Percentiles rank a stretch among this genome's conserved stretches.
Conservation (phyloP, 2,797 vertebrate genomes). For the Phaenicophaeus curvirostris region DNA sequence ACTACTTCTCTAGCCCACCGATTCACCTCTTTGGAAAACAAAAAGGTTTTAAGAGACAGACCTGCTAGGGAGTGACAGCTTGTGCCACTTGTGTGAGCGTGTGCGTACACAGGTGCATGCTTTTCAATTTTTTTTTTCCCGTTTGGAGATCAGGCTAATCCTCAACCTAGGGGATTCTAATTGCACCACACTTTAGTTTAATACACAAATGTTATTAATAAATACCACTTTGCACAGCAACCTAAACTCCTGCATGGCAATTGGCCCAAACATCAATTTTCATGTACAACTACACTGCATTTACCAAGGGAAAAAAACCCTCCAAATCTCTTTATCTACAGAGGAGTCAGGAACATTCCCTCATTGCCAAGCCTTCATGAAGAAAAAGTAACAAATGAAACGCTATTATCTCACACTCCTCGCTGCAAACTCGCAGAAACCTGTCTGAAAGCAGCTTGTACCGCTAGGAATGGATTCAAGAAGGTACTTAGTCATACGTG, state of each 20-base stretch:
- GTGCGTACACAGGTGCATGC: accelerated
- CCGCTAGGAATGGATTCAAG: neutral
- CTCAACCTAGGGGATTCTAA: neutral
- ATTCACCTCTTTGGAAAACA: neutral
- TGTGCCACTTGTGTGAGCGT: neutral
- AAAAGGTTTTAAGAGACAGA: neutral
- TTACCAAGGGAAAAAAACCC: neutral
- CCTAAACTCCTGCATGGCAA: neutral
- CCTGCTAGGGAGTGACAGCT: neutral
- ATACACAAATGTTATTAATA: neutral
- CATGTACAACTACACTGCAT: neutral
- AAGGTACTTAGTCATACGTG: accelerated
- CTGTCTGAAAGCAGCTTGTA: neutral
- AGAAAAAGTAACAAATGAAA: neutral
- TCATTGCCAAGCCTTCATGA: neutral
- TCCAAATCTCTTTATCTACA: neutral
- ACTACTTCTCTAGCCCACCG: neutral
- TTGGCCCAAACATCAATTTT: neutral
- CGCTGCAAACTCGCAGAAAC: neutral
- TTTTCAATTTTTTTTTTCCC: neutral
- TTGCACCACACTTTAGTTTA: neutral
- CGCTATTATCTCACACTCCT: neutral
- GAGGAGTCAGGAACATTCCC: neutral
- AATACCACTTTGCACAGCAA: neutral
- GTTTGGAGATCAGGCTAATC: neutral